These are phyloP conservation scores for Hydropsyche betteni DNA, from an alignment of 2,888 invertebrate species.

Conservation along the genomic window DNA sequence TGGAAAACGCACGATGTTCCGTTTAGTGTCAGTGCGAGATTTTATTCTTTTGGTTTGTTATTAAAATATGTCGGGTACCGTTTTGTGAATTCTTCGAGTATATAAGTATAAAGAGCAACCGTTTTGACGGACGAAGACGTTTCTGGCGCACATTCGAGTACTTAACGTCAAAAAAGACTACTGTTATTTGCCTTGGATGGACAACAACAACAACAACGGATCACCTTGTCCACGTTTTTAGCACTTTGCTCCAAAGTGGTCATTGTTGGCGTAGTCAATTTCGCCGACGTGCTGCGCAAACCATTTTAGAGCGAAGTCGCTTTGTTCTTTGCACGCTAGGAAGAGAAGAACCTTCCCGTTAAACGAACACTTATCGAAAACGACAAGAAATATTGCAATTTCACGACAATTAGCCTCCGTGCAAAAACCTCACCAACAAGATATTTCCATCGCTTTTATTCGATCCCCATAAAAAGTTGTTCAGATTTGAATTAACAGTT, in stretches of 20 bases:
- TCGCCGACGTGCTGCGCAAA: background rate
- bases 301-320: background rate
- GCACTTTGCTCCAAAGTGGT: conserved; percentile 18
- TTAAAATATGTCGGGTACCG: background rate
- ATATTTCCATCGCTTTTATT: too few relatives aligned
- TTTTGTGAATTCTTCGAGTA: background rate
- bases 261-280: conserved; percentile 11
- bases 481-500: conserved; percentile 7
- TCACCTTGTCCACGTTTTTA: conserved; percentile 13
- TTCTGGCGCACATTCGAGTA: conserved; percentile 10
- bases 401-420: too few relatives aligned
- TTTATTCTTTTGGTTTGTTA: too few relatives aligned
- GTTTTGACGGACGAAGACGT: conserved; percentile 9
- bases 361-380: too few relatives aligned
- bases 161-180: conserved; percentile 14
- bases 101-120: background rate
- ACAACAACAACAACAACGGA: conserved; percentile 3
- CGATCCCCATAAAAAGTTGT: too few relatives aligned
- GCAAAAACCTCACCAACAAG: too few relatives aligned
- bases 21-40: too few relatives aligned
- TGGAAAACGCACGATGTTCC: too few relatives aligned
- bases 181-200: conserved; percentile 17
- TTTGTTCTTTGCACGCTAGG: background rate
- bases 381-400: too few relatives aligned
- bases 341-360: too few relatives aligned